phyloP scores from a whole-genome alignment of 2,888 invertebrate species.

The Loripinus fragilis region DNA sequence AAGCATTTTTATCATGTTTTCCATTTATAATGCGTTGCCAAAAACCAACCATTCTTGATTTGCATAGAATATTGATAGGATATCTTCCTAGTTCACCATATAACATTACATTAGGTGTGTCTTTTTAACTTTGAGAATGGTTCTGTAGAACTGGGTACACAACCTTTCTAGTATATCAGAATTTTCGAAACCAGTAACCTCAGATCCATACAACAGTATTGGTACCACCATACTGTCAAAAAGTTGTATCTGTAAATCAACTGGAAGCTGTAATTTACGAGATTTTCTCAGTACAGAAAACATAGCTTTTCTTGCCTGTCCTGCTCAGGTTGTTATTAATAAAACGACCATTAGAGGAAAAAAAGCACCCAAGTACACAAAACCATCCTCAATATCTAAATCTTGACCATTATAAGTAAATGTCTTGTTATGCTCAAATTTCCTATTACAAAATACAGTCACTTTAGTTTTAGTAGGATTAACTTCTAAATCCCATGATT shows the following conservation, averaged over 20 bases:
- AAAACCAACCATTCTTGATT: slow-evolving; percentile 1
- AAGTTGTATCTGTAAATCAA: neutral
- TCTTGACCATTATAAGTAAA: slow-evolving; percentile 23
- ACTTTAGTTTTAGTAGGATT: slow-evolving; percentile 31
- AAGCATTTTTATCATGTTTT: slow-evolving; percentile 7
- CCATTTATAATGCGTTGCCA: slow-evolving; percentile 2
- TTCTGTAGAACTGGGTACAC: no score
- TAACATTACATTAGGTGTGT: slow-evolving; percentile 9
- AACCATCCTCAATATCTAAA: slow-evolving; percentile 24
- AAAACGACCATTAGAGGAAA: slow-evolving; percentile 25
- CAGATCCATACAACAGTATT: slow-evolving; percentile 13
- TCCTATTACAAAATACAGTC: slow-evolving; percentile 24
- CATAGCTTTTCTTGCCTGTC: slow-evolving; percentile 32
- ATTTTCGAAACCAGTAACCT: no score
- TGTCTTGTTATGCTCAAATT: neutral
- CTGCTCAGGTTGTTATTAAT: slow-evolving; percentile 4
- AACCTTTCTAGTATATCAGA: neutral
- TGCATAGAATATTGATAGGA: neutral
- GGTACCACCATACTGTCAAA: neutral
- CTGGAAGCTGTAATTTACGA: neutral
- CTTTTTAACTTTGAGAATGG: slow-evolving; percentile 8
- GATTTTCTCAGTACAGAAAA: slow-evolving; percentile 24
- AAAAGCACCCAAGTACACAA: slow-evolving; percentile 21
- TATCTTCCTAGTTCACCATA: slow-evolving; percentile 10
- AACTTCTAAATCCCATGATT: slow-evolving; percentile 26